A percentile compares a stretch with the other conserved stretches of the same genome.
phyloP scores from a whole-genome alignment of 2,797 vertebrate genomes.

The Sebastes ruberrimus region DNA sequence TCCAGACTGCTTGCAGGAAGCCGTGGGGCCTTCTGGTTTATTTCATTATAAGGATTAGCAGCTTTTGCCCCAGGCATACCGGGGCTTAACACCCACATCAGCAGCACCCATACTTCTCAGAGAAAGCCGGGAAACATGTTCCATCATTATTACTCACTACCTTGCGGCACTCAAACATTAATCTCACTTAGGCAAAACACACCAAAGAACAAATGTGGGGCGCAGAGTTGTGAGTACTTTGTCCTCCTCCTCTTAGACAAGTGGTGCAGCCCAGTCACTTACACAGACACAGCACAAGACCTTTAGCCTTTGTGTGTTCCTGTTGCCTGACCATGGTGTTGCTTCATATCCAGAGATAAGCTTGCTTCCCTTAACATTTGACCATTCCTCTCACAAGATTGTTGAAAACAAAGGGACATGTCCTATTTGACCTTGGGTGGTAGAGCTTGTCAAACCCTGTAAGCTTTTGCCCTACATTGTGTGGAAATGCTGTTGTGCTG shows the following conservation, averaged over 20 bases:
- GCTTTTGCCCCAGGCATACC: constrained; percentile 42
- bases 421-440: background rate
- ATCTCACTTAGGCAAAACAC: constrained; percentile 1
- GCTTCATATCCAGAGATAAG: background rate
- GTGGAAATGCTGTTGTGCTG: background rate
- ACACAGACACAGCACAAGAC: background rate
- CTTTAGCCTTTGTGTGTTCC: constrained; percentile 17
- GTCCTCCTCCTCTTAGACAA: background rate
- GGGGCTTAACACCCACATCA: constrained; percentile 47
- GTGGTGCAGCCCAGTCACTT: background rate
- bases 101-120: constrained; percentile 21
- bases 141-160: background rate
- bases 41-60: constrained; percentile 61
- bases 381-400: constrained; percentile 6
- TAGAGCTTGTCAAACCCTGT: background rate
- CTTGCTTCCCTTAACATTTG: constrained; percentile 8
- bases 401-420: constrained; percentile 5
- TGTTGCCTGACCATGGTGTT: background rate
- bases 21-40: constrained; percentile 32
- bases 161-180: constrained; percentile 11
- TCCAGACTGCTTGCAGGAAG: constrained; percentile 29
- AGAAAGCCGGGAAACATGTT: constrained; percentile 5
- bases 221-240: background rate
- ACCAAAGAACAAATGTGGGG: background rate
- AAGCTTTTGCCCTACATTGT: background rate